Evolutionary conservation across 2,888 invertebrate species (phyloP), one percentile per base, ranked within the genome.

Genomic region (Campoplex capitator): DNA sequence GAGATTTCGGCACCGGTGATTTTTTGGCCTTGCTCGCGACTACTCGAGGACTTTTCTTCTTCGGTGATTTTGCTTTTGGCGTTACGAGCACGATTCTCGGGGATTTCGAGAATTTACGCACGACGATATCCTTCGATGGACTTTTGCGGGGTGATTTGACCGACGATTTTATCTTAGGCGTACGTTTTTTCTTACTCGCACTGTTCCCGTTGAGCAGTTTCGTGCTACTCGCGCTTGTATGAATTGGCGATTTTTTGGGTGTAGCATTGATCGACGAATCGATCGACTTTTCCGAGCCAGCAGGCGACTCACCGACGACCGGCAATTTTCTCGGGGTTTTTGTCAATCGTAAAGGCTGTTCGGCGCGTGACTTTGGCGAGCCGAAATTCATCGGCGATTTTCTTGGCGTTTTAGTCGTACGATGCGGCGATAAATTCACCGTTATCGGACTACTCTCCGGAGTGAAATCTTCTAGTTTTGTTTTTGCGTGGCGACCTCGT

Each of bases 361-460:
- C 58, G 0, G 90, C 86, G 84, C 90, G 91, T 4, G 90, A 90
- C 48, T 92, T 92, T 9, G 92, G 91, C n/a, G 93, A 92, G 9
- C 90, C 89, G 6, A 92, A 84, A 85, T 90, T 90, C 28, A 89
- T 77, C 8, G 93, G 92, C 2, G 92, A 93, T 71, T 90, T 92
- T 85, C 90, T 90, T 0, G 92, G 92, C 0, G 91, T 93, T 73
- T 92, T 93, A 0, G 86, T 89, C 0, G 91, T 90, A 35, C 92
- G 91, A 80, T 91, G 91, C 16, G 92, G 92, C 11, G 92, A 89
- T 2, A 91, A 81, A 86, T 78, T 89, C 4, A 92, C 88, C 16
- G 88, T 89, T 45, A 92, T 89, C 8, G 92, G 92, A 78, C 92
- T 93, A 70, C 90, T 92, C 58, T 92, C 91, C 45, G 92, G 92